Base-by-base conservation (phyloP, 2,797 vertebrate species). In the Scolopax bukidnonensis region DNA sequence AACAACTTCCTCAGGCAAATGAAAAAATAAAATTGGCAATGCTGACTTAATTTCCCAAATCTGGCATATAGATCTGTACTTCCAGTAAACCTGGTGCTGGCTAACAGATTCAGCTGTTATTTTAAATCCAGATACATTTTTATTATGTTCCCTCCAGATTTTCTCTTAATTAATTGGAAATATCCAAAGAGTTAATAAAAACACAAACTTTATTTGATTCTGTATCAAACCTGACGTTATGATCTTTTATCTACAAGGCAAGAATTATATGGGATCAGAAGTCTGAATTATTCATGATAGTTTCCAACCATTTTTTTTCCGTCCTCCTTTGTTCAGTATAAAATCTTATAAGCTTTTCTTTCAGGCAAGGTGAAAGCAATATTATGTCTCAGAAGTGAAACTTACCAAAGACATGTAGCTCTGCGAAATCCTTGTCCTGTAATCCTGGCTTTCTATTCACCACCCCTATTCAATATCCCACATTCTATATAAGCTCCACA, bases 401-500 rank as follows among this genome's bases (percentile, higher is more conserved):
- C 57, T 91, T 94, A 33, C 2, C 45, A 57, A 94, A 97, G 93
- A 90, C 77, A 57, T 93, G 93, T 92, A 96, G 80, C 95, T 91
- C 80, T 80, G 38, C 83, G 84, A 97, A 97, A 97, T 96, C 77
- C 88, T 95, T 93, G 69, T 82, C 70, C 82, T 96, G 74, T 97
- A 96, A 97, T 97, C 96, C 92, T 88, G 87, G 64, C 82, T 95
- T 95, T 95, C 95, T 95, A 64, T 97, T 97, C 95, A 93, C 84
- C 89, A 89, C 75, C 41, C 65, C 71, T 95, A 16, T 93, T 97
- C 91, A 96, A 94, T 97, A 96, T 96, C 93, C 59, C 96, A 84
- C 89, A 95, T 92, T 78, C 89, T 95, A 8, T 84, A 82, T 93
- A 96, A 97, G 95, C 94, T 84, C 94, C 90, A 89, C 94, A 94